Percentiles rank a stretch among this genome's conserved stretches.
Evolutionary conservation across 1,140 invertebrate species (phyloP).

Genomic region (Bicyclus anynana): DNA sequence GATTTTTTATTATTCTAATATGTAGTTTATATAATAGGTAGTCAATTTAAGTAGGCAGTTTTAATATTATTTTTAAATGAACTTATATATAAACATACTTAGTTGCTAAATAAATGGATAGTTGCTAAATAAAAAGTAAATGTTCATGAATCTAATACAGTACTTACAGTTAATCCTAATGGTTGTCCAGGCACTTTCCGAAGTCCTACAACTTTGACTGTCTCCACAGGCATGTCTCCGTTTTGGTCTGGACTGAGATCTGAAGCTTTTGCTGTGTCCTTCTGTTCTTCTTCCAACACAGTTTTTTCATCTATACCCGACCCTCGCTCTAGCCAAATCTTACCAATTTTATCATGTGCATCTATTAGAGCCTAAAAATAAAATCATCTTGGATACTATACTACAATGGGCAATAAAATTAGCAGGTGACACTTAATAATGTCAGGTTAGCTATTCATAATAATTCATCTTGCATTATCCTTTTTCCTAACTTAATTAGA

Average conservation of each 20-base stretch:
- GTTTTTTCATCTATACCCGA: constrained; percentile 68
- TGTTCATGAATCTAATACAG: background rate
- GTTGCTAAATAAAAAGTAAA: background rate
- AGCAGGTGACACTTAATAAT: too few relatives aligned
- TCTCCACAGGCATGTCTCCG: constrained; percentile 83
- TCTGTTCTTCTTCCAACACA: constrained; percentile 36
- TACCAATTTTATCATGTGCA: constrained; percentile 79
- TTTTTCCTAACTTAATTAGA: too few relatives aligned
- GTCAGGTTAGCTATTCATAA: too few relatives aligned
- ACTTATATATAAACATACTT: too few relatives aligned
- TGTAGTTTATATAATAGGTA: too few relatives aligned
- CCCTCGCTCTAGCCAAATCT: constrained; percentile 77
- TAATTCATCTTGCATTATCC: too few relatives aligned
- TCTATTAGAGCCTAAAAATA: constrained; percentile 76
- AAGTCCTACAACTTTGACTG: constrained; percentile 93
- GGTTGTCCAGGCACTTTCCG: constrained; percentile 93
- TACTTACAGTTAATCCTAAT: constrained; percentile 84
- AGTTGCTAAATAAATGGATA: too few relatives aligned
- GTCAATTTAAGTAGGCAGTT: too few relatives aligned
- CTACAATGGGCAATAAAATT: too few relatives aligned
- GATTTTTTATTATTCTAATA: too few relatives aligned
- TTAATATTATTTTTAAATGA: too few relatives aligned
- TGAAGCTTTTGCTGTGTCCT: constrained; percentile 53
- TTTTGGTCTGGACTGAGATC: constrained; percentile 61
- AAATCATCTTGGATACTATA: background rate